phyloP scores from a whole-genome alignment of 35 echinoderm and acorn worm genomes.

The Ophioderma brevispina region DNA sequence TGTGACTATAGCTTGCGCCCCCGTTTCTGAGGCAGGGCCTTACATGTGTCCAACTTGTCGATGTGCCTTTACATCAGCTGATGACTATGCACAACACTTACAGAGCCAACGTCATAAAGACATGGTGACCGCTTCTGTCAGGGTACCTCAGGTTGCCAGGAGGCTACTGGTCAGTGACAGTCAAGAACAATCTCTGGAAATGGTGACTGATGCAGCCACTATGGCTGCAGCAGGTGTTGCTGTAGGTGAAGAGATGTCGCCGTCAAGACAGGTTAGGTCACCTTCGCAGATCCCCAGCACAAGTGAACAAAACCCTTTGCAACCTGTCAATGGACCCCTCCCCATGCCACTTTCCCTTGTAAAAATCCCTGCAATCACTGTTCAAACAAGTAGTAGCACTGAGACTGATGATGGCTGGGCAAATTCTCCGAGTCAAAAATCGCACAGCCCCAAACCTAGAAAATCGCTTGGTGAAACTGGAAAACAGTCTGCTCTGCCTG shows the following conservation, averaged over 20 bases:
- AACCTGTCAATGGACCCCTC: background rate
- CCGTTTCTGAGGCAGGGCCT: conserved; percentile 25
- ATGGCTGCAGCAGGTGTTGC: background rate
- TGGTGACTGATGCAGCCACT: conserved; percentile 4
- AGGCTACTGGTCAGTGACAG: background rate
- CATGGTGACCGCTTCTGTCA: conserved; percentile 50
- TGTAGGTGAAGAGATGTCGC: background rate
- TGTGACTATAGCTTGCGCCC: conserved; percentile 30
- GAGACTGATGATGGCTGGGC: background rate
- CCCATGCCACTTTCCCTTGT: conserved; percentile 24
- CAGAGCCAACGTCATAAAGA: conserved; percentile 58
- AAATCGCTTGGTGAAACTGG: background rate
- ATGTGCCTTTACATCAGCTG: conserved; percentile 41
- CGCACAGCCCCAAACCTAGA: background rate
- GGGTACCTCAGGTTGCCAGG: conserved; percentile 44
- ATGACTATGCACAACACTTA: conserved; percentile 63
- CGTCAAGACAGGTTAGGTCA: background rate
- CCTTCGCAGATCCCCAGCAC: background rate
- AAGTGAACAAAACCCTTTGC: background rate
- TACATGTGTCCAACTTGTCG: conserved; percentile 67
- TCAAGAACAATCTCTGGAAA: conserved; percentile 17
- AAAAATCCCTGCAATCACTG: conserved; percentile 30
- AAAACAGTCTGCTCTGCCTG: background rate
- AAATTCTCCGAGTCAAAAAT: background rate
- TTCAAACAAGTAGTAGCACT: conserved; percentile 13